These are phyloP conservation scores for Phylloscopus trochilus DNA, from an alignment of 2,113 vertebrate species.

Conservation along the genomic window DNA sequence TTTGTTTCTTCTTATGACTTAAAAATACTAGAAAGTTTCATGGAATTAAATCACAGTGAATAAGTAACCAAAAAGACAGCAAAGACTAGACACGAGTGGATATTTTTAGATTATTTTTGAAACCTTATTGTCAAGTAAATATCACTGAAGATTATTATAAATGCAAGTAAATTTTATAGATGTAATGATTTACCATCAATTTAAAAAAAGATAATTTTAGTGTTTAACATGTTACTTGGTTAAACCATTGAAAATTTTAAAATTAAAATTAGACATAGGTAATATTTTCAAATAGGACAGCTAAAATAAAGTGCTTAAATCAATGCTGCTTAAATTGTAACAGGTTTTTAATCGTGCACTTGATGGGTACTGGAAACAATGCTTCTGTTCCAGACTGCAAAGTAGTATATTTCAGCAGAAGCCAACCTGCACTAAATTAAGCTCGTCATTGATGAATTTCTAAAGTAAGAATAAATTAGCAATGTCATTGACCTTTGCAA, in stretches of 20 bases:
- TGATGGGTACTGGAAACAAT: neutral
- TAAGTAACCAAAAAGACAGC: neutral
- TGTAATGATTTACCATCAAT: neutral
- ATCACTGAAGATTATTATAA: neutral
- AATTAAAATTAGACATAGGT: neutral
- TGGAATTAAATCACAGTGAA: neutral
- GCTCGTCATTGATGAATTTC: neutral
- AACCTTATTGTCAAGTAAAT: neutral
- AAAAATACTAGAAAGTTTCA: neutral
- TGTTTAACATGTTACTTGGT: neutral
- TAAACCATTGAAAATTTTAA: neutral
- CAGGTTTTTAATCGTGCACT: neutral
- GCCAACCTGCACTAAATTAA: neutral
- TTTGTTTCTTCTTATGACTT: neutral
- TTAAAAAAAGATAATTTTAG: neutral
- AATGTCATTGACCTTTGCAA: neutral
- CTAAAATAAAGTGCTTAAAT: neutral
- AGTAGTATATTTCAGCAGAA: neutral
- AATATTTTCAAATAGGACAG: neutral
- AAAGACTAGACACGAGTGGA: neutral
- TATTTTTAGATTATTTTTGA: neutral
- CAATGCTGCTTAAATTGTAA: neutral
- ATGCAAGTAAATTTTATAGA: neutral
- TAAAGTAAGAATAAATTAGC: slow-evolving; percentile 13
- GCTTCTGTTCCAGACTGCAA: neutral